Percentiles rank a stretch among this genome's conserved stretches.
Conservation (phyloP, 2,113 vertebrate genomes). For the Rhinichthys klamathensis region DNA sequence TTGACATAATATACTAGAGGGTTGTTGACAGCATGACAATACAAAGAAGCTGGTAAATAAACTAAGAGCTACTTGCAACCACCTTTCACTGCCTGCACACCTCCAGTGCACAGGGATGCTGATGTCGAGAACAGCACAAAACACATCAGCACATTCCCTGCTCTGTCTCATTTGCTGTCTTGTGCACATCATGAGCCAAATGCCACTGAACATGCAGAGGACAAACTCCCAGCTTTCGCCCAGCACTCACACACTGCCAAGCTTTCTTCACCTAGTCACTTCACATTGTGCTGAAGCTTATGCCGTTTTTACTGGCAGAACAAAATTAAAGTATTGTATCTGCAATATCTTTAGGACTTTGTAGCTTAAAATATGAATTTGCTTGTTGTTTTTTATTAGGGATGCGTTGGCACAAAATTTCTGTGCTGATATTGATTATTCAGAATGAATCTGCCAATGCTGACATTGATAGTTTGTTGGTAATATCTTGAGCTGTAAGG, state of each 20-base stretch:
- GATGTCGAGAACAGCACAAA: conserved; percentile 1
- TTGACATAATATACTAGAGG: background rate
- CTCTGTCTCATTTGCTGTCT: conserved; percentile 17
- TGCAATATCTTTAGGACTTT: background rate
- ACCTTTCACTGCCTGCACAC: background rate
- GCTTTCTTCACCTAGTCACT: conserved; percentile 6
- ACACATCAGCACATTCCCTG: conserved; percentile 13
- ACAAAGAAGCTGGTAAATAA: conserved; percentile 1
- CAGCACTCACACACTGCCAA: background rate
- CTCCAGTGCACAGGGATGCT: background rate
- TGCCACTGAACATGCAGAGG: conserved; percentile 9
- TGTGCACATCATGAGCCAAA: conserved; percentile 25
- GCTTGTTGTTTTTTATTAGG: too few relatives aligned
- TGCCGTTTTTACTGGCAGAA: background rate
- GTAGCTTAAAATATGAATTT: too few relatives aligned
- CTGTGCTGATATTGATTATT: too few relatives aligned
- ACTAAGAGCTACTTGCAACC: conserved; percentile 2
- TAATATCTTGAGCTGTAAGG: too few relatives aligned
- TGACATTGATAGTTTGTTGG: too few relatives aligned
- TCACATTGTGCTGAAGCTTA: background rate
- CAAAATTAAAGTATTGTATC: background rate
- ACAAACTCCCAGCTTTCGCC: background rate
- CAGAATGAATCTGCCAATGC: too few relatives aligned
- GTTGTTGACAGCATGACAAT: background rate
- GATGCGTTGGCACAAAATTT: too few relatives aligned